A percentile compares a stretch with the other conserved stretches of the same genome.
phyloP scores from a whole-genome alignment of 1,140 invertebrate genomes.

The Orussus abietinus region DNA sequence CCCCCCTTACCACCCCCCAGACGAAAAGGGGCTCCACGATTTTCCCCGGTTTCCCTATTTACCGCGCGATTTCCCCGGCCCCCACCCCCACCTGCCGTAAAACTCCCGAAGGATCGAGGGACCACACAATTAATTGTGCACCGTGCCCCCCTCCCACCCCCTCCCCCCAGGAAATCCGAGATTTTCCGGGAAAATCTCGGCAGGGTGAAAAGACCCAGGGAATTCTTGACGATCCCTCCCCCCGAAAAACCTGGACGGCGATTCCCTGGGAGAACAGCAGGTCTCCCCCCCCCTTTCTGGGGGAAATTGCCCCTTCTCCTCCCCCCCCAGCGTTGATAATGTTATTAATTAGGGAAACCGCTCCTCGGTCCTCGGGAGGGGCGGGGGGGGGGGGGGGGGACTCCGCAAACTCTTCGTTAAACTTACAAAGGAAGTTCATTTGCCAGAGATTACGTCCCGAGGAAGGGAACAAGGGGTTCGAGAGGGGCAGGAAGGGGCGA shows the following conservation, averaged over 20 bases:
- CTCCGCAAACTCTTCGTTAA: slow-evolving; percentile 16
- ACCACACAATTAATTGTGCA: not conserved
- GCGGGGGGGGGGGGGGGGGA: slow-evolving; percentile 19
- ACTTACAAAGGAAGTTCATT: too few species aligned
- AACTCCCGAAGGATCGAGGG: not conserved
- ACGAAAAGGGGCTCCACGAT: not conserved
- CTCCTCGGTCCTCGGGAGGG: slow-evolving; percentile 15
- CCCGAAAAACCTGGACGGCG: too few species aligned
- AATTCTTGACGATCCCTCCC: too few species aligned
- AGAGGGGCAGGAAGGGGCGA: not conserved
- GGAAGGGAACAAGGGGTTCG: not conserved
- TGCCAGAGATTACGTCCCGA: not conserved
- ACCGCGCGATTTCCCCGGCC: not conserved
- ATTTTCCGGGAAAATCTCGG: too few species aligned
- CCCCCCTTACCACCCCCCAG: not conserved
- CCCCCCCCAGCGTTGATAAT: too few species aligned
- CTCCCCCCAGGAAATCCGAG: slow-evolving; percentile 6
- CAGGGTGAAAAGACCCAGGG: too few species aligned
- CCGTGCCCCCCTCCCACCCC: not conserved
- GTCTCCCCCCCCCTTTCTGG: slow-evolving; percentile 15
- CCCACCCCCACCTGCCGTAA: not conserved
- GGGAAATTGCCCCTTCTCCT: slow-evolving; percentile 10
- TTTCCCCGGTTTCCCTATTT: not conserved
- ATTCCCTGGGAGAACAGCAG: too few species aligned
- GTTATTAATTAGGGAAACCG: too few species aligned